A percentile compares a stretch with the other conserved stretches of the same genome.
Conservation (phyloP, 2,888 invertebrate genomes). For the Ferrisia virgata region DNA sequence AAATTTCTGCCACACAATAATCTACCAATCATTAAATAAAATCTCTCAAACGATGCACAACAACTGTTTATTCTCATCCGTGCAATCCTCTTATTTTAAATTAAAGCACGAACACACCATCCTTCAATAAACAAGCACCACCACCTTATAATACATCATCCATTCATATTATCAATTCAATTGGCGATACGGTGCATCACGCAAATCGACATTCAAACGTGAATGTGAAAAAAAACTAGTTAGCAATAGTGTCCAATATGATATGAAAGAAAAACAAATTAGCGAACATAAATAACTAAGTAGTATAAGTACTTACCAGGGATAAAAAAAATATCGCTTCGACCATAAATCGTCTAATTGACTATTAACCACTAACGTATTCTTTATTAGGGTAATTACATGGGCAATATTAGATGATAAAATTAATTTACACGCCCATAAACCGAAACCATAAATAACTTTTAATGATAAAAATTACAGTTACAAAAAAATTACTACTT, state of each 20-base stretch:
- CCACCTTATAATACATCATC: not conserved
- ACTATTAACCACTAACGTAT: slow-evolving; percentile 38
- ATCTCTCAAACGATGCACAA: too few relatives aligned
- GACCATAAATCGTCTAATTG: slow-evolving; percentile 39
- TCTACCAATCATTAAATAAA: too few relatives aligned
- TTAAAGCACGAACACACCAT: too few relatives aligned
- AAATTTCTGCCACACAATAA: too few relatives aligned
- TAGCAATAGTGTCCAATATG: not conserved
- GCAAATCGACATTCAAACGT: not conserved
- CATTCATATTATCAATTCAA: not conserved
- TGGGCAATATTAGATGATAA: slow-evolving; percentile 39
- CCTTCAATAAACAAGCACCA: not conserved
- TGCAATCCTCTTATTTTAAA: too few relatives aligned
- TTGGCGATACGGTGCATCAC: not conserved
- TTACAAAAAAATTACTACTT: slow-evolving; percentile 37
- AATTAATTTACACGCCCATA: slow-evolving; percentile 43
- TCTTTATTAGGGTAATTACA: slow-evolving; percentile 42
- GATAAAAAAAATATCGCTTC: not conserved
- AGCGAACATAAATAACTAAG: not conserved
- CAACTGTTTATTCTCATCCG: too few relatives aligned
- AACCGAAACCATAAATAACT: slow-evolving; percentile 42
- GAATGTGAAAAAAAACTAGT: not conserved
- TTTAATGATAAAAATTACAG: slow-evolving; percentile 43
- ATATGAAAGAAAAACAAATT: not conserved
- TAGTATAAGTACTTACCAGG: not conserved